phyloP scores from a whole-genome alignment of 2,888 invertebrate genomes.

The Troides aeacus region DNA sequence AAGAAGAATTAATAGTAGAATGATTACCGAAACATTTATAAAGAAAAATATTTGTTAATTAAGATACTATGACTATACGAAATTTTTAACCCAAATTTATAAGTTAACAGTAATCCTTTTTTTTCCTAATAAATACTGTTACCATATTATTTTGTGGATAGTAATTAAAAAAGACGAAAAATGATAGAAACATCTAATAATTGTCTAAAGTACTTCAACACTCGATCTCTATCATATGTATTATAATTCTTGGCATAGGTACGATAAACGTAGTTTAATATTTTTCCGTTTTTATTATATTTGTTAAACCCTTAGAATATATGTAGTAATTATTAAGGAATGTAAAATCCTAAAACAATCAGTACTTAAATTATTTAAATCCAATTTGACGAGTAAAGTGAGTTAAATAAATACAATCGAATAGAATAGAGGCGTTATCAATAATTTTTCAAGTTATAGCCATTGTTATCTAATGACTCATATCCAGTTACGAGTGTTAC shows the following conservation, averaged over 20 bases:
- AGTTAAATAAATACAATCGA: slow-evolving; percentile 13
- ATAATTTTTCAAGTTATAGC: slow-evolving; percentile 13
- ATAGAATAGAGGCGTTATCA: slow-evolving; percentile 16
- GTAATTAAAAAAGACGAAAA: not conserved
- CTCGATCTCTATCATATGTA: too few relatives aligned
- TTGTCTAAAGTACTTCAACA: not conserved
- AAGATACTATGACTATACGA: too few relatives aligned
- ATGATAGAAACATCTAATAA: not conserved
- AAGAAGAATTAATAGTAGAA: too few relatives aligned
- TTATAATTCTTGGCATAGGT: too few relatives aligned
- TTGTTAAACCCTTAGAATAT: slow-evolving; percentile 3
- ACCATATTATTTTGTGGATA: not conserved
- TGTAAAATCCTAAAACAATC: slow-evolving; percentile 10
- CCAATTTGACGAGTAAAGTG: slow-evolving; percentile 10
- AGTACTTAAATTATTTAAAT: slow-evolving; percentile 6
- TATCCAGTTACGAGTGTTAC: not conserved
- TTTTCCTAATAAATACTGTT: not conserved
- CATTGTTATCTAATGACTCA: slow-evolving; percentile 10
- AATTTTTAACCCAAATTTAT: too few relatives aligned
- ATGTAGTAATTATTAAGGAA: slow-evolving; percentile 1
- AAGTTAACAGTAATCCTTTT: too few relatives aligned
- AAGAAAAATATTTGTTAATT: too few relatives aligned
- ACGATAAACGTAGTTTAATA: not conserved
- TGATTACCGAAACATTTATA: too few relatives aligned
- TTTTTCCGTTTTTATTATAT: not conserved